A percentile compares a stretch with the other conserved stretches of the same genome.
These are phyloP conservation scores for Ommatoiulus sabulosus DNA, from an alignment of 2,888 invertebrate species.

Conservation along the genomic window DNA sequence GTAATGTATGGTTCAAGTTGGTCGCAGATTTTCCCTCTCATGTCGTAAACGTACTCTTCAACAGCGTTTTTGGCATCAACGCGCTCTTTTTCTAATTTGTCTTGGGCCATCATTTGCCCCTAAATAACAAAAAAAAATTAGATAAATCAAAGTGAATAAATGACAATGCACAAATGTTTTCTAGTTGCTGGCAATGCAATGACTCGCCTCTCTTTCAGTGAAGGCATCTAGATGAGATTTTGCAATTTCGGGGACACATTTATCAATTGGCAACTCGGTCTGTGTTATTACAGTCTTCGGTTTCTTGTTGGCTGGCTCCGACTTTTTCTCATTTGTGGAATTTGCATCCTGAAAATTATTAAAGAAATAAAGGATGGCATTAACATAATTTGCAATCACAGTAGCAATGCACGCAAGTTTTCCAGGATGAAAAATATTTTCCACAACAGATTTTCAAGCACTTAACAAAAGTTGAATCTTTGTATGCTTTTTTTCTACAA, in stretches of 20 bases:
- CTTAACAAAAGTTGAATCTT: too few species aligned
- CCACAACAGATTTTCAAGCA: not conserved
- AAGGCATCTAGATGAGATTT: slow-evolving; percentile 79
- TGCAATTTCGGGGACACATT: slow-evolving; percentile 77
- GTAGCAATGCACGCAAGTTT: not conserved
- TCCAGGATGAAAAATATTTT: not conserved
- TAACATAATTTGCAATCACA: not conserved
- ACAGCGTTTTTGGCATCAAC: slow-evolving; percentile 96
- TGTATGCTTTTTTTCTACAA: too few species aligned
- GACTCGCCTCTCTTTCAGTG: slow-evolving; percentile 81
- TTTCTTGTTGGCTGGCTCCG: slow-evolving; percentile 71
- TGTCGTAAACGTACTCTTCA: slow-evolving; percentile 98
- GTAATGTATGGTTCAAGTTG: slow-evolving; percentile 81
- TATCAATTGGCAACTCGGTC: slow-evolving; percentile 82
- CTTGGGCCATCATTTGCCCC: slow-evolving; percentile 85
- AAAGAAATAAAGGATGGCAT: not conserved
- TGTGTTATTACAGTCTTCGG: slow-evolving; percentile 70
- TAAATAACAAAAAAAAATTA: slow-evolving; percentile 65
- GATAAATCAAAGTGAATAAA: slow-evolving; percentile 60
- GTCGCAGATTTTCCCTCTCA: slow-evolving; percentile 86
- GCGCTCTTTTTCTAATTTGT: slow-evolving; percentile 93
- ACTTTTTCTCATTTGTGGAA: slow-evolving; percentile 50
- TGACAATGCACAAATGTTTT: slow-evolving; percentile 56
- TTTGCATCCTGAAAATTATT: not conserved
- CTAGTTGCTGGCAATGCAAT: not conserved